These are phyloP conservation scores for Diadema setosum DNA, from an alignment of 35 echinoderm and acorn worm species.

Conservation along the genomic window DNA sequence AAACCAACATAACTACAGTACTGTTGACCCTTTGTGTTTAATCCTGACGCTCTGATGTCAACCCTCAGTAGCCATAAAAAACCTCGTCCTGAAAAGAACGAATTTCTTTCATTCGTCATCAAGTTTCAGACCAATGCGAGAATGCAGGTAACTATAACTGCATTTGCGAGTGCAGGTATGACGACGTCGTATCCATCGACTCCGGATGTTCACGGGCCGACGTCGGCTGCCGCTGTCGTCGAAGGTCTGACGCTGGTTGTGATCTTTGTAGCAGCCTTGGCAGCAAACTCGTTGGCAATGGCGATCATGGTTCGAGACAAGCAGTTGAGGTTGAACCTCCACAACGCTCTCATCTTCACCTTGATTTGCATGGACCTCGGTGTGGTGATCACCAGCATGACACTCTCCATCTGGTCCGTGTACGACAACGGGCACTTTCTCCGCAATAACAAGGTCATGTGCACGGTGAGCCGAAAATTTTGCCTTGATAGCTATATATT, in stretches of 20 bases:
- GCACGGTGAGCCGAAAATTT: no score
- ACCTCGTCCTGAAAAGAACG: no score
- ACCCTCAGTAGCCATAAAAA: no score
- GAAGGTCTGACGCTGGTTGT: neutral
- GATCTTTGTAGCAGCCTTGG: neutral
- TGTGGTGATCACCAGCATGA: neutral
- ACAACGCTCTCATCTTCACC: neutral
- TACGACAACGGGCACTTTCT: neutral
- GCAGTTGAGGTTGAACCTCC: neutral
- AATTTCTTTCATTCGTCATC: no score
- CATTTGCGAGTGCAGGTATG: no score
- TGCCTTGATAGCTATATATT: no score
- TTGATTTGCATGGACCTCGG: neutral
- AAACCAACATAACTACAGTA: no score
- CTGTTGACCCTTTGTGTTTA: no score
- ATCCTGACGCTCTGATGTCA: no score
- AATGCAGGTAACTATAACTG: no score
- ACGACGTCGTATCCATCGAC: no score
- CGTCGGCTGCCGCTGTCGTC: neutral
- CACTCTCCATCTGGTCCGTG: neutral
- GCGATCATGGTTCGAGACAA: neutral
- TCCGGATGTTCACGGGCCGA: neutral
- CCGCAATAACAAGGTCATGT: neutral
- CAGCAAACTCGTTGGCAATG: neutral
- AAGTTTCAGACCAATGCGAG: no score